Evolutionary conservation across 1,140 invertebrate species (phyloP).

Genomic region (Wasmannia auropunctata): DNA sequence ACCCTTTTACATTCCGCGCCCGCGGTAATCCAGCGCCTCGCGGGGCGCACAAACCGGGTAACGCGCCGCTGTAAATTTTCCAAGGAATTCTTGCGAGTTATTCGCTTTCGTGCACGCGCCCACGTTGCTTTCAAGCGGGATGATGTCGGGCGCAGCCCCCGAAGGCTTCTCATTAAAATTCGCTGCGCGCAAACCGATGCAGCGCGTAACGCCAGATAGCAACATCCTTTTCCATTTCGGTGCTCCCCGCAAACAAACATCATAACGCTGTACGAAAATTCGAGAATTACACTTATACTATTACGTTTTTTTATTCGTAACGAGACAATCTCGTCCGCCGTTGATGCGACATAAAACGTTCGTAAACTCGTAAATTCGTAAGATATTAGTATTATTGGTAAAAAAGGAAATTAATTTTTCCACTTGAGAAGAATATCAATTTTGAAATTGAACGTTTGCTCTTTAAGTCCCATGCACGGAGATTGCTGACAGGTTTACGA

Average conservation of each 20-base stretch:
- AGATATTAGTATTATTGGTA: neutral
- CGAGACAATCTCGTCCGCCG: neutral
- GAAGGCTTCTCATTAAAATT: constrained; percentile 57
- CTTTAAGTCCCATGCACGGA: constrained; percentile 22
- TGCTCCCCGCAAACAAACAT: constrained; percentile 7
- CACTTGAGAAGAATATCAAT: neutral
- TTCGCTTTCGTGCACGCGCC: constrained; percentile 42
- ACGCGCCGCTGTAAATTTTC: constrained; percentile 68
- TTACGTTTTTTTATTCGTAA: neutral
- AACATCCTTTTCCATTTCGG: constrained; percentile 40
- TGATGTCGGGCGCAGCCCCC: constrained; percentile 26
- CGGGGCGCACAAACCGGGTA: constrained; percentile 43
- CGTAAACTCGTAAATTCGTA: too few species aligned
- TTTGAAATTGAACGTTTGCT: neutral
- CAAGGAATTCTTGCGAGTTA: constrained; percentile 61
- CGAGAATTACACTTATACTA: neutral
- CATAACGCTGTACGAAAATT: neutral
- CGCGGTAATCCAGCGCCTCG: constrained; percentile 61
- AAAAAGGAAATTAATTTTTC: neutral
- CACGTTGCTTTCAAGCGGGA: constrained; percentile 23
- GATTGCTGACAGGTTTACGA: constrained; percentile 39
- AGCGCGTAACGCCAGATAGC: neutral
- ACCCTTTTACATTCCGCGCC: constrained; percentile 70
- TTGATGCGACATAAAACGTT: too few species aligned
- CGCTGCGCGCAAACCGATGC: constrained; percentile 27